Evolutionary conservation across 2,888 invertebrate genomes (phyloP), one percentile per base, ranked within the genome.

Genomic region (Villa cingulata): DNA sequence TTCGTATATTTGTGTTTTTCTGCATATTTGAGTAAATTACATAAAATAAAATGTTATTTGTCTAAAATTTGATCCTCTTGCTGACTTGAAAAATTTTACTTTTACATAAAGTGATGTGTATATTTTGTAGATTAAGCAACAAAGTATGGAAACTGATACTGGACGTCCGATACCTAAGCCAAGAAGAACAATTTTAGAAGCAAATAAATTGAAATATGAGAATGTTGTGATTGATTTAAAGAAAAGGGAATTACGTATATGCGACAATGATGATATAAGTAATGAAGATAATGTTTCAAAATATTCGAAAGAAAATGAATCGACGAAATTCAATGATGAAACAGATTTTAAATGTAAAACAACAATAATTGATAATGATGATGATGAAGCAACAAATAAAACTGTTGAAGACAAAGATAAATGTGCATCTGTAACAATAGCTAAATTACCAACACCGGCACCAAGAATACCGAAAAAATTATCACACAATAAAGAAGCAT

Each of bases 151-250:
- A n/a, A n/a, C n/a, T n/a, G 29, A 32, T 12, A 32, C 4, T 12
- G 41, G 18, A 16, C 60, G 61, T 29, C 68, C 68, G 18, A 61
- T 65, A 43, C 68, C 68, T 37, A 64, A 64, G 45, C 68, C 68
- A 20, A 59, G 68, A 36, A 66, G 68, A 14, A 54, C 60, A 18
- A 57, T 59, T 46, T 62, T 63, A 14, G 63, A 67, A 43, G 4
- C 58, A 37, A 58, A 60, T 5, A 56, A 60, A 51, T 55, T 56
- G 36, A 62, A 65, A 56, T 68, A 68, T 48, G 68, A 68, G 55
- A 68, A 68, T 53, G 62, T 68, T 2, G 57, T 61, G 37, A 62
- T 68, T 20, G 58, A 60, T 44, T 51, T 57, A 19, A 59, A 61
- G 1, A 59, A 58, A 41, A 65, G 65, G 52, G 27, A 32, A 32